phyloP scores from a whole-genome alignment of 2,888 invertebrate species.

The Lacanobia wlatinum region DNA sequence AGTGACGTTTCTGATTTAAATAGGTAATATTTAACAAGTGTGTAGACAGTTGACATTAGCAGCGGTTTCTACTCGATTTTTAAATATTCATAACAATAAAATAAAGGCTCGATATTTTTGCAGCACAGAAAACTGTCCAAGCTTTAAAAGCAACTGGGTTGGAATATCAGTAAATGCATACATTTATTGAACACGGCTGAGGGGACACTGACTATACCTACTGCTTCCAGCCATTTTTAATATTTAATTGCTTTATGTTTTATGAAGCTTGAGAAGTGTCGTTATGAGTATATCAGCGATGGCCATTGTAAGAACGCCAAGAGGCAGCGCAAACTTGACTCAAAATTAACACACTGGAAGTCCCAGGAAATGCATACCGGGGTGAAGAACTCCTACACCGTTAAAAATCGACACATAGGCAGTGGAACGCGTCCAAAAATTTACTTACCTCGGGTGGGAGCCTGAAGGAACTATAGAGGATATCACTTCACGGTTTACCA shows the following conservation, averaged over 20 bases:
- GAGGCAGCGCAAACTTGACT: background rate
- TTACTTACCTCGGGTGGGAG: no score
- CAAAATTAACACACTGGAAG: no score
- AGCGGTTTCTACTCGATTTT: background rate
- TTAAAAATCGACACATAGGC: no score
- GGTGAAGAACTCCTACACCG: no score
- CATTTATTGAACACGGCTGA: background rate
- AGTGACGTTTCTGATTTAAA: background rate
- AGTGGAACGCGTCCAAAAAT: no score
- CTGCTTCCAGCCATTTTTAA: background rate
- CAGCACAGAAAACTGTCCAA: constrained; percentile 6
- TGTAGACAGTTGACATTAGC: background rate
- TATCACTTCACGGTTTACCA: no score
- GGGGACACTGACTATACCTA: background rate
- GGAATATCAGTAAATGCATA: constrained; percentile 22
- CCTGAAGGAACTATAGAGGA: no score
- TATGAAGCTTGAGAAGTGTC: background rate
- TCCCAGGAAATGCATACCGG: no score
- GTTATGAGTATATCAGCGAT: background rate
- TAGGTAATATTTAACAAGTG: background rate
- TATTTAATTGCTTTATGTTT: background rate
- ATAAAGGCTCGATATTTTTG: background rate
- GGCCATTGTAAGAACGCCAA: background rate
- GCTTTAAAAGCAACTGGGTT: constrained; percentile 27
- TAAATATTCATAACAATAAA: background rate